Conservation (phyloP, 1,140 invertebrate species). For the Macrosteles quadrilineatus region DNA sequence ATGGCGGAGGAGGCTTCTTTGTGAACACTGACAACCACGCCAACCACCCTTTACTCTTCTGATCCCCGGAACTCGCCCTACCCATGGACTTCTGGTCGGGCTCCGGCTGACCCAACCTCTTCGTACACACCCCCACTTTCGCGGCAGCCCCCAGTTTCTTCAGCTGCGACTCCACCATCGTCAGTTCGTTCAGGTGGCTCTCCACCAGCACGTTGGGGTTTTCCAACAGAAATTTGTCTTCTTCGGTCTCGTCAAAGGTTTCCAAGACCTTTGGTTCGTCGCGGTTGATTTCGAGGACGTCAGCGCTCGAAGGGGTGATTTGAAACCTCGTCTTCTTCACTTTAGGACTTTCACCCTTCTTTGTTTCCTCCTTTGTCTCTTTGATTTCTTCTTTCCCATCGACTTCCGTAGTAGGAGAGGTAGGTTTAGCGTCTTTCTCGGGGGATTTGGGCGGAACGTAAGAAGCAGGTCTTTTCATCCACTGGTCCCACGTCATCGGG, state of each 20-base stretch:
- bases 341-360: conserved; percentile 30
- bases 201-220: conserved; percentile 45
- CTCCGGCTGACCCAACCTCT: conserved; percentile 28
- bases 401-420: conserved; percentile 34
- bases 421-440: conserved; percentile 41
- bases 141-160: conserved; percentile 41
- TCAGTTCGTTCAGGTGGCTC: conserved; percentile 48
- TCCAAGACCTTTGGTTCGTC: conserved; percentile 12
- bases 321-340: conserved; percentile 44
- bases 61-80: conserved; percentile 23
- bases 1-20: not conserved
- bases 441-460: conserved; percentile 44
- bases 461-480: conserved; percentile 39
- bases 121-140: conserved; percentile 19
- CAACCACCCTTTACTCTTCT: conserved; percentile 28
- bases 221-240: conserved; percentile 33
- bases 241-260: conserved; percentile 26
- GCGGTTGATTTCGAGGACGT: conserved; percentile 37
- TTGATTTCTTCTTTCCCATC: conserved; percentile 38
- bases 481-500: conserved; percentile 41
- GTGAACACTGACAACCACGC: conserved; percentile 40
- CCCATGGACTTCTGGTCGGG: conserved; percentile 27
- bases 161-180: conserved; percentile 46
- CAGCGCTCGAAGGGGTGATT: conserved; percentile 40
- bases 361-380: conserved; percentile 8